Conservation (phyloP, 2,797 vertebrate species). For the Takifugu ocellatus region DNA sequence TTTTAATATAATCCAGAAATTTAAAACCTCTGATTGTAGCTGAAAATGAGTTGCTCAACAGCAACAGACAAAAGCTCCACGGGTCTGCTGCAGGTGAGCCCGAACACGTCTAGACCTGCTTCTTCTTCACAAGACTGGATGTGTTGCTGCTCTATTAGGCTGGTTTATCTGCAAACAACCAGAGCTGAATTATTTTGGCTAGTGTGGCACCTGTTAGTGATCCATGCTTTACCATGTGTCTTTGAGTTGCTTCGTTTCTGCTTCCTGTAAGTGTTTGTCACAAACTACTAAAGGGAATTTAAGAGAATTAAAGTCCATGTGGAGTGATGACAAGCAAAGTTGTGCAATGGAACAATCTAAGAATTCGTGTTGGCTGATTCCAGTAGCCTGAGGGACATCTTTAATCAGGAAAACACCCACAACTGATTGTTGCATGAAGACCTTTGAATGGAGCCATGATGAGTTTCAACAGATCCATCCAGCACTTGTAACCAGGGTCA, state of each 20-base stretch:
- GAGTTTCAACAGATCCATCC: too few relatives aligned
- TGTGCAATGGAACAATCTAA: too few relatives aligned
- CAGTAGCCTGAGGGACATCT: constrained; percentile 2
- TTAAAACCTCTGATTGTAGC: too few relatives aligned
- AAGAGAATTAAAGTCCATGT: too few relatives aligned
- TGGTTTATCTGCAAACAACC: constrained; percentile 36
- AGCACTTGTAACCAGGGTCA: too few relatives aligned
- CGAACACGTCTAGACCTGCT: constrained; percentile 46
- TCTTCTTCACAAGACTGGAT: constrained; percentile 48
- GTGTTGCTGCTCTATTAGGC: constrained; percentile 43
- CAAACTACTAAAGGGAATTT: too few relatives aligned
- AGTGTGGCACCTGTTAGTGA: constrained; percentile 16
- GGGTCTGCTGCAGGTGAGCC: constrained; percentile 44
- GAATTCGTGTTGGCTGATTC: background rate
- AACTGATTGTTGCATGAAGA: constrained; percentile 6
- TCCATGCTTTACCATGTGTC: background rate
- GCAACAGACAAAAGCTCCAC: constrained; percentile 7
- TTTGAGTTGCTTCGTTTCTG: background rate
- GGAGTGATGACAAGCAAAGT: too few relatives aligned
- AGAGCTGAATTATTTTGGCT: constrained; percentile 40
- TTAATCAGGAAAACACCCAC: constrained; percentile 4
- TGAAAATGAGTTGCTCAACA: background rate
- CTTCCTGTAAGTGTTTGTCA: background rate
- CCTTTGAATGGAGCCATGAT: background rate
- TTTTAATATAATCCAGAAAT: too few relatives aligned